Conservation (phyloP, 2,888 invertebrate species). For the Eristalis tenax region DNA sequence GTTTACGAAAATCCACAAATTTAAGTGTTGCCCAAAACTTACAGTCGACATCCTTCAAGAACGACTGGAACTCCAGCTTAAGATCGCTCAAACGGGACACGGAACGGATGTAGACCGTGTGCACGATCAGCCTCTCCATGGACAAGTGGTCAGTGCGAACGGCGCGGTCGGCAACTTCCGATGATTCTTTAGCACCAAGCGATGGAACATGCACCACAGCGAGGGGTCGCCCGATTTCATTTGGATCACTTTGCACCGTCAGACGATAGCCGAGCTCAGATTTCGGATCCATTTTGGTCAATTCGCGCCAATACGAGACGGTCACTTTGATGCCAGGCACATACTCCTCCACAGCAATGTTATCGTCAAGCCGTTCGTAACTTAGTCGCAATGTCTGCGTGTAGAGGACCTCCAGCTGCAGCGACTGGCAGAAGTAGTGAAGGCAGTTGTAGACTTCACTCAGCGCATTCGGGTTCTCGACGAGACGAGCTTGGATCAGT, state of each 20-base stretch:
- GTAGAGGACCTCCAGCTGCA: slow-evolving; percentile 95
- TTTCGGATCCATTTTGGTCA: slow-evolving; percentile 85
- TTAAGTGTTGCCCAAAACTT: slow-evolving; percentile 76
- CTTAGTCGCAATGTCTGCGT: slow-evolving; percentile 94
- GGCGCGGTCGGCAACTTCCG: slow-evolving; percentile 88
- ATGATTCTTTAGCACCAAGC: slow-evolving; percentile 80
- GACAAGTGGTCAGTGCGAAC: slow-evolving; percentile 95
- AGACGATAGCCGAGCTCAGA: slow-evolving; percentile 94
- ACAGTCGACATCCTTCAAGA: slow-evolving; percentile 87
- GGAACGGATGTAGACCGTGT: slow-evolving; percentile 96
- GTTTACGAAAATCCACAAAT: background rate
- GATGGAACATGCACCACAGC: slow-evolving; percentile 86
- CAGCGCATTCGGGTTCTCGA: slow-evolving; percentile 88
- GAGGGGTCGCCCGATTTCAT: slow-evolving; percentile 89
- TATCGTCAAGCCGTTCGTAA: slow-evolving; percentile 92
- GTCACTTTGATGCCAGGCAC: slow-evolving; percentile 92
- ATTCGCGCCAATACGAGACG: slow-evolving; percentile 95
- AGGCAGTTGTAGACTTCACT: slow-evolving; percentile 92
- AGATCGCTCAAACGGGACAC: slow-evolving; percentile 91
- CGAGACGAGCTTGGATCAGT: slow-evolving; percentile 91
- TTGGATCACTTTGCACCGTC: slow-evolving; percentile 92
- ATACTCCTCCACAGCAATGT: slow-evolving; percentile 95
- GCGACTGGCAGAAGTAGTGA: slow-evolving; percentile 96
- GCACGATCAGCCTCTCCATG: slow-evolving; percentile 95
- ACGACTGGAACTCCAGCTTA: slow-evolving; percentile 84